These are phyloP conservation scores for Graphium colonna DNA, from an alignment of 2,888 invertebrate species.

Conservation along the genomic window DNA sequence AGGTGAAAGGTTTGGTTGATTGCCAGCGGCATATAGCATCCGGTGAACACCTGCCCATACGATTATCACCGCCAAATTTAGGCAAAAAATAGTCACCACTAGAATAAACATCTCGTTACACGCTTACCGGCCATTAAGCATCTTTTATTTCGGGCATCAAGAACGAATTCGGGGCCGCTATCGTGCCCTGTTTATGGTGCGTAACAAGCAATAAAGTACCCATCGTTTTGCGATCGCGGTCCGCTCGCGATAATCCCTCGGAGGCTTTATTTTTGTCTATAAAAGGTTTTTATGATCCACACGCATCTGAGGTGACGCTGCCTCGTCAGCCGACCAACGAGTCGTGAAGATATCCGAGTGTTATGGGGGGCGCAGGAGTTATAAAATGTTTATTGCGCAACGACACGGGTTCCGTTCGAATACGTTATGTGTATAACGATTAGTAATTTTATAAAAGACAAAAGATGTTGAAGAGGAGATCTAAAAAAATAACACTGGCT, in stretches of 20 bases:
- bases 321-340: constrained; percentile 62
- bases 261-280: constrained; percentile 69
- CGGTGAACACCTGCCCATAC: too few species aligned
- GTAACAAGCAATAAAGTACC: constrained; percentile 77
- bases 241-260: constrained; percentile 66
- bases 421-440: too few species aligned
- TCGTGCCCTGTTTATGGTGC: constrained; percentile 70
- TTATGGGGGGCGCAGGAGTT: constrained; percentile 16
- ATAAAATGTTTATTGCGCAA: constrained; percentile 15
- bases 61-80: too few species aligned
- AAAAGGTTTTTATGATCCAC: constrained; percentile 62
- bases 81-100: too few species aligned
- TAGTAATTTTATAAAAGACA: too few species aligned
- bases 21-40: too few species aligned
- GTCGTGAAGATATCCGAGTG: constrained; percentile 22
- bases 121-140: constrained; percentile 55
- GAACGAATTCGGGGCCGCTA: constrained; percentile 56
- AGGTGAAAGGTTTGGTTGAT: constrained; percentile 5
- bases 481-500: too few species aligned
- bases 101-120: constrained; percentile 18
- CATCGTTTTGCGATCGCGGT: constrained; percentile 69
- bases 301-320: constrained; percentile 51
- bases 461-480: too few species aligned
- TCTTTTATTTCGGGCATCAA: constrained; percentile 55
- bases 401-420: neutral